Evolutionary conservation across 2,888 invertebrate species (phyloP).

Genomic region (Piscicola geometra): DNA sequence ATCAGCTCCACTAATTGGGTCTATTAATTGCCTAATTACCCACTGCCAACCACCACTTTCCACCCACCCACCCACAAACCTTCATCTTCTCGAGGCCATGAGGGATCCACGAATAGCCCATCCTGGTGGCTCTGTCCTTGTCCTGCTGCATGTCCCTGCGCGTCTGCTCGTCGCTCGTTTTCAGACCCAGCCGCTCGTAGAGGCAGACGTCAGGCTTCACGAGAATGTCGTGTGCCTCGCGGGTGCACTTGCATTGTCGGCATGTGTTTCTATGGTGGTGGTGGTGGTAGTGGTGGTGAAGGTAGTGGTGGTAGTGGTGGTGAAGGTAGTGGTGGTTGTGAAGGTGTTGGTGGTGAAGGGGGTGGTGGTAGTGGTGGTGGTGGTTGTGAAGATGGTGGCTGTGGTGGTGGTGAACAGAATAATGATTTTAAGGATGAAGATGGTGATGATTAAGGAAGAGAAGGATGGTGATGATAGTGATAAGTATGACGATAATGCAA

Average conservation of each 20-base stretch:
- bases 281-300: neutral
- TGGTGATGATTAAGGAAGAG: neutral
- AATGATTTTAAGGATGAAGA: neutral
- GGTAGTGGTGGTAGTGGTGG: neutral
- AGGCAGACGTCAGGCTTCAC: slow-evolving; percentile 67
- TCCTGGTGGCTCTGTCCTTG: slow-evolving; percentile 61
- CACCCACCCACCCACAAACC: slow-evolving; percentile 8
- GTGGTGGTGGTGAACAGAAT: too few species aligned
- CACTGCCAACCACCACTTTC: too few species aligned
- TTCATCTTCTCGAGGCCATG: slow-evolving; percentile 64
- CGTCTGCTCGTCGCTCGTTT: slow-evolving; percentile 50
- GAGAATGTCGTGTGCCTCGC: slow-evolving; percentile 82
- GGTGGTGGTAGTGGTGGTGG: neutral
- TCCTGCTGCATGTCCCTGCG: slow-evolving; percentile 56
- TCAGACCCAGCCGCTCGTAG: slow-evolving; percentile 57
- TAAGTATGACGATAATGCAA: too few species aligned
- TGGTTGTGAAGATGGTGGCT: neutral
- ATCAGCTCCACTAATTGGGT: too few species aligned
- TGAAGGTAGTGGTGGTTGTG: slow-evolving; percentile 1
- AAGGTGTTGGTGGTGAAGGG: neutral
- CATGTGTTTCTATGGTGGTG: slow-evolving; percentile 77
- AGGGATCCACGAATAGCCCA: slow-evolving; percentile 72
- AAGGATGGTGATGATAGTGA: too few species aligned
- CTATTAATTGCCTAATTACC: too few species aligned
- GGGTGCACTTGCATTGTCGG: slow-evolving; percentile 82